Conservation (phyloP, 1,140 invertebrate genomes). For the Leptopilina clavipes region DNA sequence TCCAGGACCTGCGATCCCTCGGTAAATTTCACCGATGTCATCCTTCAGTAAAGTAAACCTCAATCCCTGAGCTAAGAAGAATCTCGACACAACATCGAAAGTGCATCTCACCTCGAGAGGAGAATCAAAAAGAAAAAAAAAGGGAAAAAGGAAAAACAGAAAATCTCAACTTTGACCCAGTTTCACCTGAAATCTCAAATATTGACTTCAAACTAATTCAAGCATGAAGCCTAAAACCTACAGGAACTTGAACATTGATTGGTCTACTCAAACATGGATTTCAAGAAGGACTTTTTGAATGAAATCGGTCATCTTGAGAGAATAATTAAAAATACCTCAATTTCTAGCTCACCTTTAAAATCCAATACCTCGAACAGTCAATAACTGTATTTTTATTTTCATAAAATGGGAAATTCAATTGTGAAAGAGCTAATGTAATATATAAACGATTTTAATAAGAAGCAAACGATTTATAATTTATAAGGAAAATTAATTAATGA, state of each 20-base stretch:
- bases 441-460: too few relatives aligned
- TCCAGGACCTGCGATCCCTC: background rate
- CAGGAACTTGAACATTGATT: conserved; percentile 7
- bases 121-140: conserved; percentile 1
- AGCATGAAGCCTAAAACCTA: conserved; percentile 23
- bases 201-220: conserved; percentile 25
- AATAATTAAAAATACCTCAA: too few relatives aligned
- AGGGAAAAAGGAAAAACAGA: background rate
- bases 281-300: background rate
- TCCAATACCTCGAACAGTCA: background rate
- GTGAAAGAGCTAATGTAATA: too few relatives aligned
- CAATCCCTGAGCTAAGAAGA: conserved; percentile 21
- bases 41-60: conserved; percentile 27
- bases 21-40: background rate
- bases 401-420: too few relatives aligned
- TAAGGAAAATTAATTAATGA: too few relatives aligned
- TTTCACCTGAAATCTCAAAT: conserved; percentile 20
- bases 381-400: background rate
- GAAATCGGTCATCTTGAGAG: background rate
- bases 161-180: conserved; percentile 23
- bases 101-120: conserved; percentile 4
- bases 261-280: conserved; percentile 26
- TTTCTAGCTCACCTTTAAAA: background rate
- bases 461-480: too few relatives aligned
- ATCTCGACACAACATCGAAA: conserved; percentile 20